Evolutionary conservation across 2,888 invertebrate genomes (phyloP), one percentile per base, ranked within the genome.

Genomic region (Scaptomyza polygonia): DNA sequence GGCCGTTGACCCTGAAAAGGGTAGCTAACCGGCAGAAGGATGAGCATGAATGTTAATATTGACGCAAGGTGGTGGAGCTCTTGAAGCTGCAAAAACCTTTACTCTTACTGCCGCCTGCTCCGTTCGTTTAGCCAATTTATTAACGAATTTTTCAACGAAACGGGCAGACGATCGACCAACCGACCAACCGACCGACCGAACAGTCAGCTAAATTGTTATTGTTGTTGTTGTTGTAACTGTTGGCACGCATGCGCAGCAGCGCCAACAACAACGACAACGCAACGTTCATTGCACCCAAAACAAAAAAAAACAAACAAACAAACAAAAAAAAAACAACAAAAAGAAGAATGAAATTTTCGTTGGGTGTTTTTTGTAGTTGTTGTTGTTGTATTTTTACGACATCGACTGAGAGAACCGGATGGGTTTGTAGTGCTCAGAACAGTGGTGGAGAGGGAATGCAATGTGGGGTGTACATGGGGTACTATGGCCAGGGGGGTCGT

Each of bases 281-380:
- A 82, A 84, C 82, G 88, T 86, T 80, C 86, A 83, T 86, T 79
- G 84, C 78, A 86, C 88, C 74, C 86, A 83, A 85, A 76, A 71
- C 34, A 68, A 71, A 69, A 47, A 56, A 48, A 53, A 64, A 45
- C 55, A 55, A 47, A 69, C 52, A 69, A 69, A 74, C 44, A 63
- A 73, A n/a, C n/a, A 64, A 45, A 57, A 55, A 47, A 69, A 55
- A 69, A 69, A 74, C 44, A 63, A 73, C 61, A 67, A 73, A 67
- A 80, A 81, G 73, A 81, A 87, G 86, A 85, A 83, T 85, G 77
- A 85, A 82, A 85, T 70, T 83, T 83, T 86, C 65, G 86, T 83
- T 86, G 56, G 53, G 67, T 49, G 64, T 69, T 42, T 71, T 67
- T 32, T 64, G 47, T 27, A 45, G n/a, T n/a, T n/a, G n/a, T 21